Evolutionary conservation across 2,888 invertebrate genomes (phyloP).

Genomic region (Aspidapion aeneum): DNA sequence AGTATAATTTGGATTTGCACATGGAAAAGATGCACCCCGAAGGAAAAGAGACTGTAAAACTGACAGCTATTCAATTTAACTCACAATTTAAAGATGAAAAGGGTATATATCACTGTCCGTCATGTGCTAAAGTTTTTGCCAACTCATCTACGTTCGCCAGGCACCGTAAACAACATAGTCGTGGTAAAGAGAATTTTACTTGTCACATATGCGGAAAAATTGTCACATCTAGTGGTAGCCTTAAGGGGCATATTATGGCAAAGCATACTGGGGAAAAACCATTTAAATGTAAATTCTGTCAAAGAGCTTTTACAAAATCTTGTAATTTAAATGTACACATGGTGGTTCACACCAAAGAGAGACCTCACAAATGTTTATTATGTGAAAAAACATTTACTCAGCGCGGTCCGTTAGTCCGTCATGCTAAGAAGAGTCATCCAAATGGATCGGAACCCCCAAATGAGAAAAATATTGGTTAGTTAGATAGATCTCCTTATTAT

Average conservation of each 20-base stretch:
- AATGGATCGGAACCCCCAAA: too few relatives aligned
- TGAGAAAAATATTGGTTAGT: too few relatives aligned
- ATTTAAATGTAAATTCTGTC: constrained; percentile 53
- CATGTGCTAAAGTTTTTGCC: not conserved
- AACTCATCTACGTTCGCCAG: not conserved
- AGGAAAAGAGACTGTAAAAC: too few relatives aligned
- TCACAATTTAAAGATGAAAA: too few relatives aligned
- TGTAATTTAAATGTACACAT: constrained; percentile 48
- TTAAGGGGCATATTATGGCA: constrained; percentile 38
- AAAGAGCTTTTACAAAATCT: constrained; percentile 51
- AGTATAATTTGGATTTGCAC: too few relatives aligned
- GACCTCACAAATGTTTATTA: constrained; percentile 55
- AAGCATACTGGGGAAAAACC: constrained; percentile 55
- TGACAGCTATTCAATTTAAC: too few relatives aligned
- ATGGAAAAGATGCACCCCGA: too few relatives aligned
- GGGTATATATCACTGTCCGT: too few relatives aligned
- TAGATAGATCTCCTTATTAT: too few relatives aligned
- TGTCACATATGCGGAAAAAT: constrained; percentile 46
- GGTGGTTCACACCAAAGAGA: constrained; percentile 47
- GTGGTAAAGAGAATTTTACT: not conserved
- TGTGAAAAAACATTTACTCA: constrained; percentile 60
- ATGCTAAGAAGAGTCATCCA: constrained; percentile 33
- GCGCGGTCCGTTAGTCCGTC: constrained; percentile 57
- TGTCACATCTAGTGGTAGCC: constrained; percentile 34
- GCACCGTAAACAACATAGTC: not conserved